Evolutionary conservation across 2,888 invertebrate genomes (phyloP).

Genomic region (Phaonia tiefii): DNA sequence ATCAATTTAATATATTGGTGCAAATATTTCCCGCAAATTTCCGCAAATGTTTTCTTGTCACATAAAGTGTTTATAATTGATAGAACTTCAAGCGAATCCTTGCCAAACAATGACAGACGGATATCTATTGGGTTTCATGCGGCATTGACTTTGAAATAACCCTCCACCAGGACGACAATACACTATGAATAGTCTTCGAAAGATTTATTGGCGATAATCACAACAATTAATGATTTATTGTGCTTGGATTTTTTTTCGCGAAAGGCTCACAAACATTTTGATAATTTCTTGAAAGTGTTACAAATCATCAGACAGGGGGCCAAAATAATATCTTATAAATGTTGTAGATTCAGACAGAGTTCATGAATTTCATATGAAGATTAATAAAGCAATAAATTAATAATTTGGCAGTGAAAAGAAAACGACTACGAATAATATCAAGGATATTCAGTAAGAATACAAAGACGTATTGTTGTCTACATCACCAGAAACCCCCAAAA

Average conservation of each 20-base stretch:
- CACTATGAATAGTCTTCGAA: not conserved
- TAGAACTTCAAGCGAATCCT: not conserved
- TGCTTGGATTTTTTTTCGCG: not conserved
- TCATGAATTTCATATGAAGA: conserved; percentile 37
- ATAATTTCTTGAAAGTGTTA: conserved; percentile 34
- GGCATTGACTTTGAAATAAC: not conserved
- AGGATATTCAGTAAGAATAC: not conserved
- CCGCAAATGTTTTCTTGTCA: no score
- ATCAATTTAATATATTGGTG: no score
- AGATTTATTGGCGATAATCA: conserved; percentile 42
- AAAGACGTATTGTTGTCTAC: not conserved
- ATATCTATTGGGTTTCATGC: conserved; percentile 5
- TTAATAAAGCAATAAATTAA: conserved; percentile 59
- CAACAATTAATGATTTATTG: conserved; percentile 50
- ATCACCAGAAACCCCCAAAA: not conserved
- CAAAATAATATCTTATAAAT: not conserved
- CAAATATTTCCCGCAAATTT: no score
- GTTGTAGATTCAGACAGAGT: not conserved
- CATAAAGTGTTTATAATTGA: not conserved
- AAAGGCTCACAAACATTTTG: not conserved
- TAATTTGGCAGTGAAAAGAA: conserved; percentile 13
- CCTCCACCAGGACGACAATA: not conserved
- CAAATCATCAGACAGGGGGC: not conserved
- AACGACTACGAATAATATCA: no score
- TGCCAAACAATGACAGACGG: not conserved